Evolutionary conservation across 2,888 invertebrate genomes (phyloP), one percentile per base, ranked within the genome.

Genomic region (Acleris holmiana): DNA sequence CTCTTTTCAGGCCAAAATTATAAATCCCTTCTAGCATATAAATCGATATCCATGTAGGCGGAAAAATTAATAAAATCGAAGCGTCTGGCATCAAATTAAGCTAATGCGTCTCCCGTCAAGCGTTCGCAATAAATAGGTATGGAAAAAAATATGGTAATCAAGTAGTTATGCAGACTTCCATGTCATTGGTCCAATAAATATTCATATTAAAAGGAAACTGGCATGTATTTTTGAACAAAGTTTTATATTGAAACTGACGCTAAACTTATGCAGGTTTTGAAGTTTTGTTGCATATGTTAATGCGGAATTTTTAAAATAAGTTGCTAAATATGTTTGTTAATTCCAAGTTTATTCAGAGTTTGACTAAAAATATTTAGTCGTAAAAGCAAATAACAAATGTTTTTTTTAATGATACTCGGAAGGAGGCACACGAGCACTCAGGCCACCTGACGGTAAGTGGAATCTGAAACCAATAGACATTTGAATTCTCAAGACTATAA

Each of bases 61-160:
- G 25, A 47, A 53, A 58, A 58, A 64, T 41, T 53, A 53, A 58
- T 67, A 65, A 67, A 65, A 67, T 65, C 65, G 67, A 67, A 65
- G 48, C 48, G 58, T 25, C 53, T 58, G 63, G 40, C 55, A 62
- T 69, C 68, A 61, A 69, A 69, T 69, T 69, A 69, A 69, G 65
- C 68, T 69, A 69, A 69, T 69, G 68, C 68, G 61, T 46, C 50
- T 46, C 57, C 25, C 56, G 56, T 58, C 57, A 59, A 53, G 35
- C 59, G 53, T 17, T 50, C 10, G 23, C 49, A 54, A 67, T 67
- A 63, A 67, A 62, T 59, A 59, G 44, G 46, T 19, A 17, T 15
- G 61, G 61, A 59, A 53, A 61, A 25, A 62, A 57, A 66, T 64
- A 63, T 57, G 63, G 57, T 48, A 64, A 58, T 64, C 47, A 40